Conservation (phyloP, 2,113 vertebrate genomes). For the Caranx melampygus region DNA sequence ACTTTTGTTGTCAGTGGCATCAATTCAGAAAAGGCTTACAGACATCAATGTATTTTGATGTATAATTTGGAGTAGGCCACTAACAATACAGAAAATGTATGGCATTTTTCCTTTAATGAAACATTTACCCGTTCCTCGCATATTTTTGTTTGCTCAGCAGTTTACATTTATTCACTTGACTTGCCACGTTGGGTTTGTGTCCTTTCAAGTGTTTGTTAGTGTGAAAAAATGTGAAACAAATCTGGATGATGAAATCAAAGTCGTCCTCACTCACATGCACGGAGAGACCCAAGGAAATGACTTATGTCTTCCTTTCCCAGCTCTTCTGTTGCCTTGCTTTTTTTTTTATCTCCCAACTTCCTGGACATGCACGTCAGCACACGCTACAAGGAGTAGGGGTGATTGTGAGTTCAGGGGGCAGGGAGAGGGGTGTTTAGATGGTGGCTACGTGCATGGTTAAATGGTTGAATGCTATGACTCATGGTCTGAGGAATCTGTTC, state of each 20-base stretch:
- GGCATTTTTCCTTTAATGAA: background rate
- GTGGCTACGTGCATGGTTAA: constrained; percentile 31
- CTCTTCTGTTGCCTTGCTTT: background rate
- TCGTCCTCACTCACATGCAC: background rate
- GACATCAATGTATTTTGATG: background rate
- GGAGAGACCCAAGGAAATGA: background rate
- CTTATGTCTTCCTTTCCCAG: constrained; percentile 43
- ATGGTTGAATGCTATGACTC: constrained; percentile 60
- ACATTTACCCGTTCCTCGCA: background rate
- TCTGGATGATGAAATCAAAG: background rate
- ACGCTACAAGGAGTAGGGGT: background rate
- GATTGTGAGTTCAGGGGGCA: background rate
- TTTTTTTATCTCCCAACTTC: background rate
- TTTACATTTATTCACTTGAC: background rate
- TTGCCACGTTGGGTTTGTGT: background rate
- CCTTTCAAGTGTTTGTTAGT: background rate
- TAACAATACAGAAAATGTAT: background rate
- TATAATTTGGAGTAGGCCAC: background rate
- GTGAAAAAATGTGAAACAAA: background rate
- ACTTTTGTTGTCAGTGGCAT: background rate
- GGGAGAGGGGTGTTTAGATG: background rate
- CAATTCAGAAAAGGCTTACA: background rate
- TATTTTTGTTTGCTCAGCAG: background rate
- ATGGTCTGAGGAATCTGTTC: constrained; percentile 56
- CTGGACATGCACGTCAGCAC: constrained; percentile 11